Percentiles rank a stretch among this genome's conserved stretches.
phyloP scores from a whole-genome alignment of 1,140 invertebrate genomes.

The Vanessa tameamea region DNA sequence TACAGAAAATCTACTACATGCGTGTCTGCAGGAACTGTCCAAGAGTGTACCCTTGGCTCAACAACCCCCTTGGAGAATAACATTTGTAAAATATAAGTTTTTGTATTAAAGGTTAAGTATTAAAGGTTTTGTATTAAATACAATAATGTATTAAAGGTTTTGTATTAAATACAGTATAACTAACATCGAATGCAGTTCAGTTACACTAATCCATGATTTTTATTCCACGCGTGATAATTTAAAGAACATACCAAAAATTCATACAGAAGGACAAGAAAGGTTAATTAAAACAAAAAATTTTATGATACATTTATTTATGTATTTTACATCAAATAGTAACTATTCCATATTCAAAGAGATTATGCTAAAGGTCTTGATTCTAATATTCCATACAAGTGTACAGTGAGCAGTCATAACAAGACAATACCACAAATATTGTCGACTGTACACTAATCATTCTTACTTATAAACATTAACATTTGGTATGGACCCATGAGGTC shows the following conservation, averaged over 20 bases:
- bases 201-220: neutral
- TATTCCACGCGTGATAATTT: neutral
- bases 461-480: slow-evolving; percentile 43
- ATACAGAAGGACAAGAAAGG: too few relatives aligned
- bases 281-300: slow-evolving; percentile 20
- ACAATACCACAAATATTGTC: slow-evolving; percentile 3
- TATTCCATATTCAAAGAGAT: slow-evolving; percentile 47
- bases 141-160: too few relatives aligned
- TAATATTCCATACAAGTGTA: slow-evolving; percentile 19
- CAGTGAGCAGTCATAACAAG: slow-evolving; percentile 12
- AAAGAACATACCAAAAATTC: too few relatives aligned
- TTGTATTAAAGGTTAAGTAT: too few relatives aligned
- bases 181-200: too few relatives aligned
- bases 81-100: slow-evolving; percentile 1
- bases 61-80: slow-evolving; percentile 59
- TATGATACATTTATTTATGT: slow-evolving; percentile 71
- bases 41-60: slow-evolving; percentile 57
- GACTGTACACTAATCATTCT: slow-evolving; percentile 24
- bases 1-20: slow-evolving; percentile 54
- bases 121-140: too few relatives aligned
- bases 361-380: slow-evolving; percentile 25
- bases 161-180: too few relatives aligned
- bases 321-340: slow-evolving; percentile 69
- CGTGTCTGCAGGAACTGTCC: slow-evolving; percentile 54
- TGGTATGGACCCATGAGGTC: slow-evolving; percentile 40